Evolutionary conservation across 2,797 vertebrate genomes (phyloP).

Genomic region (Cyclopterus lumpus): DNA sequence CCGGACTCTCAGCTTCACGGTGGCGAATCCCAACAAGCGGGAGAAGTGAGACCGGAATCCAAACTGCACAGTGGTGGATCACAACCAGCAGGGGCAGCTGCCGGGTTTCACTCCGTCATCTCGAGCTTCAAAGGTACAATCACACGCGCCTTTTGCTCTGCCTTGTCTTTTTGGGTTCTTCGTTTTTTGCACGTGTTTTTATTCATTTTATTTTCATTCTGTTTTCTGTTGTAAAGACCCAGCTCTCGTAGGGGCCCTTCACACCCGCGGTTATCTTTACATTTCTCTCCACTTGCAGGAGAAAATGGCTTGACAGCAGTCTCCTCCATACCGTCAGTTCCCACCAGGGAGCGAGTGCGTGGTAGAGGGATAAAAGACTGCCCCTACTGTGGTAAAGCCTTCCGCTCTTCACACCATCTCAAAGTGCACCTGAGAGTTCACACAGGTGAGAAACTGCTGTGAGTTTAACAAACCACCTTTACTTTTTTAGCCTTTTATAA

Average conservation of each 20-base stretch:
- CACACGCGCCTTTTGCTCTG: not conserved
- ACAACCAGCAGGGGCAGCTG: conserved; percentile 63
- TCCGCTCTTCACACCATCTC: conserved; percentile 95
- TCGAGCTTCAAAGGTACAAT: conserved; percentile 82
- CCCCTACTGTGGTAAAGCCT: conserved; percentile 94
- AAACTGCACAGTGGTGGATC: conserved; percentile 65
- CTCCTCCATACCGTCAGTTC: conserved; percentile 72
- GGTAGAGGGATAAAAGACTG: conserved; percentile 92
- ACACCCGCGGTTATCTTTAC: conserved; percentile 38
- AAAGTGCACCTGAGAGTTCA: conserved; percentile 96
- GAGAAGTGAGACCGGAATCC: conserved; percentile 66
- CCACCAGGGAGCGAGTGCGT: conserved; percentile 86
- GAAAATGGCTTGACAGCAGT: conserved; percentile 79
- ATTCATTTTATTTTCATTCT: conserved; percentile 31
- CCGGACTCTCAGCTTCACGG: conserved; percentile 62
- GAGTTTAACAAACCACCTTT: conserved; percentile 61
- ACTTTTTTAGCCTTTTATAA: conserved; percentile 58
- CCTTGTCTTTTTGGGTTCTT: conserved; percentile 27
- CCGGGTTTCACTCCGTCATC: conserved; percentile 80
- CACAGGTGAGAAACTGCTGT: conserved; percentile 87
- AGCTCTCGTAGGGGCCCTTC: conserved; percentile 15
- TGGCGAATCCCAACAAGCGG: conserved; percentile 75
- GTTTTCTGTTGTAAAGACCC: conserved; percentile 28
- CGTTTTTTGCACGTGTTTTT: conserved; percentile 34
- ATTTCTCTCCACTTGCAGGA: conserved; percentile 67